phyloP scores from a whole-genome alignment of 2,113 vertebrate species.

The Mormoops blainvillei region DNA sequence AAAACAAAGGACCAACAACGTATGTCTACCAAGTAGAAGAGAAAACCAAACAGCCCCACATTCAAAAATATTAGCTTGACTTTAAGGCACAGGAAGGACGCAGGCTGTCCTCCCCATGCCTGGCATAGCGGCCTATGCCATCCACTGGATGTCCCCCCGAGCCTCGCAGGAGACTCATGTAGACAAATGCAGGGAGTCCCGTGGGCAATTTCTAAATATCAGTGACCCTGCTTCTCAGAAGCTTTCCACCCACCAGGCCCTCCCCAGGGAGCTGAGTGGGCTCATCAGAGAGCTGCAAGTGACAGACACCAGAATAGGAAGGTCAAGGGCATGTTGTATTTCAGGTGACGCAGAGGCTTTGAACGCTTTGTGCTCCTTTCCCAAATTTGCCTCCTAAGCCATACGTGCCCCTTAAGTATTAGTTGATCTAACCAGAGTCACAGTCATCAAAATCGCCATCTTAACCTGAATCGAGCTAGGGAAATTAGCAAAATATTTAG shows the following conservation, averaged over 20 bases:
- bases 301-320: neutral
- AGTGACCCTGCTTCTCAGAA: too few relatives aligned
- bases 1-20: neutral
- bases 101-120: neutral
- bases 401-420: neutral
- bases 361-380: neutral
- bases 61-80: neutral
- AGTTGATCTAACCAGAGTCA: neutral
- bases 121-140: neutral
- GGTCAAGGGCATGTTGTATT: neutral
- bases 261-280: neutral
- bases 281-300: neutral
- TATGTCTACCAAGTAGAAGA: neutral
- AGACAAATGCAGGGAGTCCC: neutral
- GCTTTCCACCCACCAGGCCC: neutral
- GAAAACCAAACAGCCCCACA: neutral
- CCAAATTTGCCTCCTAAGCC: neutral
- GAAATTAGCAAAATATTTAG: neutral
- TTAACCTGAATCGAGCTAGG: neutral
- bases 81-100: neutral
- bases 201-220: neutral
- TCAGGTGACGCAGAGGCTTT: neutral
- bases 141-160: fast-evolving
- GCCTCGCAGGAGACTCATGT: neutral
- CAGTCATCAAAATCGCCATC: neutral